phyloP scores from a whole-genome alignment of 30 jellyfish, hydroid and myxozoan species.

The Rhopilema esculentum region DNA sequence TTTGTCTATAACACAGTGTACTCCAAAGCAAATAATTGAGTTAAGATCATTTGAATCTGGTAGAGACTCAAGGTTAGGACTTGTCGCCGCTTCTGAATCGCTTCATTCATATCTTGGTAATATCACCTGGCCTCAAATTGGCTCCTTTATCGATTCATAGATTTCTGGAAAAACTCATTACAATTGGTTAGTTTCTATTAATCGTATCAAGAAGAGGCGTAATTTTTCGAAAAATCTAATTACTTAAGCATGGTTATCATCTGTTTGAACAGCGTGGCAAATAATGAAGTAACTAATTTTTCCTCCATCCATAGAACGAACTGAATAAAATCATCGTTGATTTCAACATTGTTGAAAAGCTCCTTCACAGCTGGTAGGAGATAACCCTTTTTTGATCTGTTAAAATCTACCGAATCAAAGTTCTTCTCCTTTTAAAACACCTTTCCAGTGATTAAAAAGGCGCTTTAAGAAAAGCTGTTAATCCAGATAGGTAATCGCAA shows the following conservation, averaged over 20 bases:
- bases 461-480: too few relatives aligned
- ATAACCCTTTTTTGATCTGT: not conserved
- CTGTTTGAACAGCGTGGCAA: not conserved
- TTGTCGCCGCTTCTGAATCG: conserved; percentile 35
- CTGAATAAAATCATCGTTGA: too few relatives aligned
- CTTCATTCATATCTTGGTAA: conserved; percentile 29
- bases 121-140: conserved; percentile 61
- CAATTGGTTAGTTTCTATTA: conserved; percentile 12
- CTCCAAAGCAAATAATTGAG: conserved; percentile 12
- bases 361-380: not conserved
- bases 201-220: conserved; percentile 21
- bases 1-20: not conserved
- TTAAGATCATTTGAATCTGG: conserved; percentile 8
- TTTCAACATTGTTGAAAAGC: not conserved
- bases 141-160: conserved; percentile 11
- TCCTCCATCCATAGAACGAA: too few relatives aligned
- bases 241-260: conserved; percentile 13
- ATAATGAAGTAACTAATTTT: not conserved
- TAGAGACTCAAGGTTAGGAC: conserved; percentile 15
- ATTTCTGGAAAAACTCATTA: not conserved
- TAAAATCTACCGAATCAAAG: not conserved
- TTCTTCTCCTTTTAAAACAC: too few relatives aligned
- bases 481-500: too few relatives aligned
- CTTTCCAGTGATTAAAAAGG: too few relatives aligned
- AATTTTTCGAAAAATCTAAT: conserved; percentile 31